Evolutionary conservation across 2,888 invertebrate species (phyloP).

Genomic region (Chalcis sispes): DNA sequence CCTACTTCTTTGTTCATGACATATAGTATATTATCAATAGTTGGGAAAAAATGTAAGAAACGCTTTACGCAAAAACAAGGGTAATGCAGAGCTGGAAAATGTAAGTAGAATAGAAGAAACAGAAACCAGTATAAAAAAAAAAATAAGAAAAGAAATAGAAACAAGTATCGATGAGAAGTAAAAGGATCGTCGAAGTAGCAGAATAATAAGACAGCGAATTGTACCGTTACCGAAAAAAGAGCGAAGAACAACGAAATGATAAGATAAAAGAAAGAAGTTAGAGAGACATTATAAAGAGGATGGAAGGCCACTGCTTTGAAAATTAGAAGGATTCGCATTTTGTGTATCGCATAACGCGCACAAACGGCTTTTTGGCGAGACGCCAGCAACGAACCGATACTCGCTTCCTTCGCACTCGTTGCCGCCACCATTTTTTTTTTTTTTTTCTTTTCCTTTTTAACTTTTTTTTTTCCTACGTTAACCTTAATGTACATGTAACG

Average conservation of each 20-base stretch:
- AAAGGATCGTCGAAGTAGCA: no score
- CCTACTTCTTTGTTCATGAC: background rate
- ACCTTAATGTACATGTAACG: constrained; percentile 17
- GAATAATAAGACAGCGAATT: no score
- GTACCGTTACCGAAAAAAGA: background rate
- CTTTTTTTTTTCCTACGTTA: background rate
- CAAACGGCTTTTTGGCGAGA: constrained; percentile 33
- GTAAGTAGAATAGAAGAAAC: background rate
- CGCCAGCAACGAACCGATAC: constrained; percentile 38
- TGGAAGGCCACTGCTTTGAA: constrained; percentile 34
- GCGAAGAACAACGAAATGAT: background rate
- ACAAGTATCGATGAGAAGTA: background rate
- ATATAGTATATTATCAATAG: background rate
- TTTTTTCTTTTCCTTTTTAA: background rate
- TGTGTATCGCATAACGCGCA: constrained; percentile 27
- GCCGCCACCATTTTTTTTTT: no score
- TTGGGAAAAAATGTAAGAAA: background rate
- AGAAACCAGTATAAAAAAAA: no score
- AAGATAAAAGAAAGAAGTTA: background rate
- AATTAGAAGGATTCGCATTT: constrained; percentile 49
- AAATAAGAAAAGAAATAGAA: no score
- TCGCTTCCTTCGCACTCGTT: background rate
- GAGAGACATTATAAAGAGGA: constrained; percentile 3
- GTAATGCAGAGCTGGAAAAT: background rate
- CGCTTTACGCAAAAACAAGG: background rate